Conservation (phyloP, 2,888 invertebrate genomes). For the Synanthedon formicaeformis region DNA sequence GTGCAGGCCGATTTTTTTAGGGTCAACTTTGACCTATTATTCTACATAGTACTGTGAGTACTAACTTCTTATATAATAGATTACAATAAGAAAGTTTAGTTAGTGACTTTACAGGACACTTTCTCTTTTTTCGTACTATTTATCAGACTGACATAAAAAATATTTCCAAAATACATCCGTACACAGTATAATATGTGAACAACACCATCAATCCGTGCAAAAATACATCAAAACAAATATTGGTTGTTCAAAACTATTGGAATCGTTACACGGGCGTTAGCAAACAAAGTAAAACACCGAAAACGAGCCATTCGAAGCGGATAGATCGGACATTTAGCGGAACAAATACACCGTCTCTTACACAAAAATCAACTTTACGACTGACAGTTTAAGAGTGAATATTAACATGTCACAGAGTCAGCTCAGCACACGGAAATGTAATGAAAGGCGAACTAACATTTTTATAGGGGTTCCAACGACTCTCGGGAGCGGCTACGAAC, state of each 20-base stretch:
- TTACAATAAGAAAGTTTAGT: too few relatives aligned
- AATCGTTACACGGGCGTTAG: slow-evolving; percentile 14
- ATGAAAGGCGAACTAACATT: slow-evolving; percentile 66
- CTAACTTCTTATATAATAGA: too few relatives aligned
- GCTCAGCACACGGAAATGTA: slow-evolving; percentile 48
- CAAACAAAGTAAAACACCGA: slow-evolving; percentile 42
- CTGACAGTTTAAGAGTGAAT: slow-evolving; percentile 7
- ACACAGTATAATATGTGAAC: too few relatives aligned
- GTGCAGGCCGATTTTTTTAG: too few relatives aligned
- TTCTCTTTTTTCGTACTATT: too few relatives aligned
- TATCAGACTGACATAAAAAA: too few relatives aligned
- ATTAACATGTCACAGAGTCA: slow-evolving; percentile 15
- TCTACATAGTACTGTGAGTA: too few relatives aligned
- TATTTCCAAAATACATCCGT: too few relatives aligned
- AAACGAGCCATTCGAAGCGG: slow-evolving; percentile 39
- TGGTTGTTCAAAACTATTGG: slow-evolving; percentile 15
- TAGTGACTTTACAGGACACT: too few relatives aligned
- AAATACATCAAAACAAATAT: slow-evolving; percentile 1
- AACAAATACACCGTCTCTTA: slow-evolving; percentile 25
- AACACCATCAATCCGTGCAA: neutral
- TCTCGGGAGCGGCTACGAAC: slow-evolving; percentile 46
- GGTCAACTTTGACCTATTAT: too few relatives aligned
- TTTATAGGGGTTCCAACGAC: slow-evolving; percentile 66
- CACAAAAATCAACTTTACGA: slow-evolving; percentile 14
- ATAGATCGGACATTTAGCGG: slow-evolving; percentile 41